Evolutionary conservation across 2,797 vertebrate genomes (phyloP).

Genomic region (Lagorchestes hirsutus): DNA sequence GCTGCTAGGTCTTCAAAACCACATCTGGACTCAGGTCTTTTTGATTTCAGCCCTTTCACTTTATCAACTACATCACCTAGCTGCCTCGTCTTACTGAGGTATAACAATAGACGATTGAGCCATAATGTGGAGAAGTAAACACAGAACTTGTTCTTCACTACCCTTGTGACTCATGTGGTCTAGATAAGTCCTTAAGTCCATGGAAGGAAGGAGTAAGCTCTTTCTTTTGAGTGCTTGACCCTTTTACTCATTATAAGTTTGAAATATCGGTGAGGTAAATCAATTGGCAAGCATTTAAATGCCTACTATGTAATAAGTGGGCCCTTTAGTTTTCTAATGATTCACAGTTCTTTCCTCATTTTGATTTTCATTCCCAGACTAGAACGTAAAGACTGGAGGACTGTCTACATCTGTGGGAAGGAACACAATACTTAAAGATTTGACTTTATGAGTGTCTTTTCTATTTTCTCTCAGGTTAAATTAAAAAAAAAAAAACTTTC

Average conservation of each 20-base stretch:
- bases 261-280: neutral
- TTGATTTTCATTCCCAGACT: neutral
- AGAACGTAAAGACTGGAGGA: too few species aligned
- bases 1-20: neutral
- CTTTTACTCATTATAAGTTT: neutral
- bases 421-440: too few species aligned
- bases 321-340: too few species aligned
- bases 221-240: neutral
- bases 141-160: neutral
- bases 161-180: neutral
- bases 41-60: neutral
- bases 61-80: neutral
- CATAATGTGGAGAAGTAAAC: neutral
- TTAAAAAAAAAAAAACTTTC: too few species aligned
- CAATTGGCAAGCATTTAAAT: neutral
- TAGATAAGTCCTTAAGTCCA: neutral
- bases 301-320: neutral
- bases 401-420: too few species aligned
- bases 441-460: too few species aligned
- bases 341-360: too few species aligned
- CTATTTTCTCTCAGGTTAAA: too few species aligned
- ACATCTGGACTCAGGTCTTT: neutral
- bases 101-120: neutral
- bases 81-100: neutral
- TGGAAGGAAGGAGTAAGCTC: neutral